Percentiles rank a stretch among this genome's conserved stretches.
Conservation (phyloP, 1,140 invertebrate species). For the Wiebesia pumilae region DNA sequence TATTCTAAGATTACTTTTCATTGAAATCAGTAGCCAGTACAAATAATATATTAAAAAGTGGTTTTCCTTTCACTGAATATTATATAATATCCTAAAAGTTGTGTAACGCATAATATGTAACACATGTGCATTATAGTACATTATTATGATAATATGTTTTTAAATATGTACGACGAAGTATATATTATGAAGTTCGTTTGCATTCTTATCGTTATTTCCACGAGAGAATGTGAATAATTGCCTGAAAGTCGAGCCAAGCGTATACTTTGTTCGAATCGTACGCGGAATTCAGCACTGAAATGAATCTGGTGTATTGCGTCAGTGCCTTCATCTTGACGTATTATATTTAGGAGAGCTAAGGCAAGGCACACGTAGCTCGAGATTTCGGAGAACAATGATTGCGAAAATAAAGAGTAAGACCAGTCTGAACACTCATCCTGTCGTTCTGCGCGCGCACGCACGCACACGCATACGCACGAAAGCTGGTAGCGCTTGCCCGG, state of each 20-base stretch:
- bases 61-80: too few relatives aligned
- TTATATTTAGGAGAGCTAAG: not conserved
- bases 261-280: not conserved
- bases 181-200: too few relatives aligned
- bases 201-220: not conserved
- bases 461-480: not conserved
- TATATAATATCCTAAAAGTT: too few relatives aligned
- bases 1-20: too few relatives aligned
- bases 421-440: not conserved
- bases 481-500: constrained; percentile 54
- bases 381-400: constrained; percentile 35
- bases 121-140: too few relatives aligned
- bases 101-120: too few relatives aligned
- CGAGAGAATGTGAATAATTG: not conserved
- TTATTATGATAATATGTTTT: not conserved
- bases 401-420: constrained; percentile 35
- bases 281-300: not conserved
- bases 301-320: not conserved
- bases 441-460: not conserved
- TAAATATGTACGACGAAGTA: not conserved
- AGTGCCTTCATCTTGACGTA: not conserved
- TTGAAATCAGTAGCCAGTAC: too few relatives aligned
- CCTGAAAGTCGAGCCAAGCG: not conserved
- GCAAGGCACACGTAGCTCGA: not conserved
- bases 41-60: too few relatives aligned